phyloP scores from a whole-genome alignment of 2,113 vertebrate species.

The Anser brachyrhynchus region DNA sequence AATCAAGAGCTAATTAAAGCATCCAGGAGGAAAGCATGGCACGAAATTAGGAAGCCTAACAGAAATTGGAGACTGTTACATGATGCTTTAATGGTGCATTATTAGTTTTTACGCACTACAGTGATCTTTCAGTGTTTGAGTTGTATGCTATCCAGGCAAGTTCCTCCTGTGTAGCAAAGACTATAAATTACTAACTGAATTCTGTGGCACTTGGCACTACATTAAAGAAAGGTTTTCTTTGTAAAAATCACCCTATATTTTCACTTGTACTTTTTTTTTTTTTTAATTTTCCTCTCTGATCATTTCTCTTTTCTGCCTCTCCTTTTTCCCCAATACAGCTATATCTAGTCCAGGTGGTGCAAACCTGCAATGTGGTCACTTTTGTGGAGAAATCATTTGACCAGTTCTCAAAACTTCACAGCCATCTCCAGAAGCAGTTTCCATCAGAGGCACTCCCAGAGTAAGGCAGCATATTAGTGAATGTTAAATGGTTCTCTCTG shows the following conservation, averaged over 20 bases:
- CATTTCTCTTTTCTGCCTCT: neutral
- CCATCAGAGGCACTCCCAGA: constrained; percentile 79
- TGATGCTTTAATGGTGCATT: constrained; percentile 38
- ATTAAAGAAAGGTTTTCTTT: neutral
- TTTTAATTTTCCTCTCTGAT: neutral
- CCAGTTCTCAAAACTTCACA: constrained; percentile 84
- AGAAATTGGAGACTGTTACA: constrained; percentile 48
- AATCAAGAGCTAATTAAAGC: constrained; percentile 75
- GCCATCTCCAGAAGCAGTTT: constrained; percentile 83
- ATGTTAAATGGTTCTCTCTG: neutral
- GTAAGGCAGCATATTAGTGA: constrained; percentile 71
- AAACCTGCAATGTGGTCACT: constrained; percentile 75
- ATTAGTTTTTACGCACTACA: constrained; percentile 47
- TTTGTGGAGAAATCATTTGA: constrained; percentile 80
- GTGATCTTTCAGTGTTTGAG: constrained; percentile 37
- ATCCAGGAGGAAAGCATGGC: constrained; percentile 57
- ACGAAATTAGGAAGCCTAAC: constrained; percentile 61
- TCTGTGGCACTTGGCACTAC: constrained; percentile 6
- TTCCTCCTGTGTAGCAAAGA: neutral
- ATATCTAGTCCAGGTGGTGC: constrained; percentile 79
- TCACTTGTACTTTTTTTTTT: neutral
- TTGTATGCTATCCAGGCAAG: neutral
- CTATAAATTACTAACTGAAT: constrained; percentile 25
- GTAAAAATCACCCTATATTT: no score
- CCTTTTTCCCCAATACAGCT: constrained; percentile 67